phyloP scores from a whole-genome alignment of 2,113 vertebrate genomes.

The Apeltes quadracus region DNA sequence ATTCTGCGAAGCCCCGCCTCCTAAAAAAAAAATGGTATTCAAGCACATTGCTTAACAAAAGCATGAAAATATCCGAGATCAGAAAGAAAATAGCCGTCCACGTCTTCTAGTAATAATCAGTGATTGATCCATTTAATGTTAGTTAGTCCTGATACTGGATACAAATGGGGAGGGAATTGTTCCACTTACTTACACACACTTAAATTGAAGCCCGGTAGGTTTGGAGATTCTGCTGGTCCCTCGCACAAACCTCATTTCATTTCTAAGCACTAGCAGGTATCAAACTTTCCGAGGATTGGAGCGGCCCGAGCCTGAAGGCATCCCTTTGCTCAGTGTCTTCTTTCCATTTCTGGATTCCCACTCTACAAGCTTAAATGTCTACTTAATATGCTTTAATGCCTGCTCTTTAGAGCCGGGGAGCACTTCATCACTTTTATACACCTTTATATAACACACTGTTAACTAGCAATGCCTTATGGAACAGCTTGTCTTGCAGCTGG shows the following conservation, averaged over 20 bases:
- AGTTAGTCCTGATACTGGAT: background rate
- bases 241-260: conserved; percentile 58
- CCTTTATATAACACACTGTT: conserved; percentile 88
- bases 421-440: conserved; percentile 87
- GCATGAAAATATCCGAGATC: background rate
- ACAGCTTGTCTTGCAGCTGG: conserved; percentile 83
- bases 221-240: conserved; percentile 33
- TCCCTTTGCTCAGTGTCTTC: conserved; percentile 76
- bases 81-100: background rate
- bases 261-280: conserved; percentile 60
- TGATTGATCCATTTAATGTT: background rate
- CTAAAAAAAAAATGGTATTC: background rate
- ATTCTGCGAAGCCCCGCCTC: background rate
- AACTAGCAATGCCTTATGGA: conserved; percentile 85
- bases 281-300: conserved; percentile 76
- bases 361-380: conserved; percentile 86
- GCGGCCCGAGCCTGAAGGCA: conserved; percentile 77
- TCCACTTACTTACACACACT: background rate
- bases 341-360: conserved; percentile 81
- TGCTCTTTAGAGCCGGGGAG: conserved; percentile 82
- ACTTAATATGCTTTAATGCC: conserved; percentile 88
- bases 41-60: background rate
- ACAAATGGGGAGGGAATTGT: background rate
- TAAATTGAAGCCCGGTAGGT: conserved; percentile 24
- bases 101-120: background rate